A percentile compares a stretch with the other conserved stretches of the same genome.
Conservation (phyloP, 2,888 invertebrate genomes). For the Drosophila picticornis region DNA sequence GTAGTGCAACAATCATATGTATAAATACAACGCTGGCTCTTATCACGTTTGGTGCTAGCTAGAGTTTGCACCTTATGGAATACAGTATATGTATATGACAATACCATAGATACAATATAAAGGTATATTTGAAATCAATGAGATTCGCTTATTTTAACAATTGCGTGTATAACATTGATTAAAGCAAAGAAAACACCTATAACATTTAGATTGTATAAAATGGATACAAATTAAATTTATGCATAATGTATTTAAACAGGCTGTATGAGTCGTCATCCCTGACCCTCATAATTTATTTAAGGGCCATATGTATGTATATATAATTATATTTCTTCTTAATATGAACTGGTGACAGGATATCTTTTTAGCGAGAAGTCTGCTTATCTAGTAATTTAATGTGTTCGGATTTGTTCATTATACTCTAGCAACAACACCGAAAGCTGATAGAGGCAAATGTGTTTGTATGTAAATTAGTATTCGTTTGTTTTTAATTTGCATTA, state of each 20-base stretch:
- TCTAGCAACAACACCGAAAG: constrained; percentile 43
- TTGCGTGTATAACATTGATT: constrained; percentile 1
- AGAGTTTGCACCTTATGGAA: background rate
- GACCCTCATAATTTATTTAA: background rate
- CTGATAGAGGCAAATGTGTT: constrained; percentile 5
- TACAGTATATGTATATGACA: constrained; percentile 1
- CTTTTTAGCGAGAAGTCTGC: background rate
- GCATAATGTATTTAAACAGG: background rate
- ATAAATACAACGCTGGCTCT: constrained; percentile 18
- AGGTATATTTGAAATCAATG: constrained; percentile 1
- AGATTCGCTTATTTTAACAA: background rate
- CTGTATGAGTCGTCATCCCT: background rate
- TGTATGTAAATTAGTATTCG: background rate
- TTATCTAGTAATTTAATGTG: background rate
- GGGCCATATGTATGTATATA: background rate
- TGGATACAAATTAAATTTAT: background rate
- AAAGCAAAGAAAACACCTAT: constrained; percentile 10
- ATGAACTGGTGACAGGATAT: background rate
- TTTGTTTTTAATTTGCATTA: background rate
- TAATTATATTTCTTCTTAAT: background rate
- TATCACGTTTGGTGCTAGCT: constrained; percentile 40
- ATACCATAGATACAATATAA: constrained; percentile 54
- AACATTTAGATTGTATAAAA: constrained; percentile 8
- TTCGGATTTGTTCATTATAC: constrained; percentile 15
- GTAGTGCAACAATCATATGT: background rate